Evolutionary conservation across 2,888 invertebrate species (phyloP), one percentile per base, ranked within the genome.

Genomic region (Epinotia brunnichana): DNA sequence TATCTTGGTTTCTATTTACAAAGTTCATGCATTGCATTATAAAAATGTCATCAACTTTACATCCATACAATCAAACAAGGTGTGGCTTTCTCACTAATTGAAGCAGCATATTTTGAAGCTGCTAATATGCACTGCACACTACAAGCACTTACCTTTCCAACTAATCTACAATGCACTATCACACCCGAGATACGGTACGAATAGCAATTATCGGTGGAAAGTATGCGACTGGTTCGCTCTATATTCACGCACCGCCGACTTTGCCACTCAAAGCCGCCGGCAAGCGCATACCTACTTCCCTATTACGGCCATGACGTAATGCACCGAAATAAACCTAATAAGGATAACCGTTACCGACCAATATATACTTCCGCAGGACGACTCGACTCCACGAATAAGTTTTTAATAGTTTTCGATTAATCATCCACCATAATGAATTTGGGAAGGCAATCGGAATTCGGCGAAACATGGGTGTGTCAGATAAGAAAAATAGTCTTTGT

Each of bases 261-360:
- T 5, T 77, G 76, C 74, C 77, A 41, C 53, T 64, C 35, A 9
- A 71, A 77, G 74, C 69, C 53, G 54, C 75, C 74, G 75, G 75
- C 60, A 62, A 82, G 83, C 76, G 75, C 72, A 73, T 74, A 77
- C 72, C 71, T 77, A 74, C 67, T 80, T 81, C 84, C 81, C 80
- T 76, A 80, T 78, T 80, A 79, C 79, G 81, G 82, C 82, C 88
- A 89, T 93, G 93, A 93, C 93, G 93, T 93, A 93, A 93, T 93
- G 88, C 80, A 88, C 91, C 88, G 92, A 92, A 93, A 92, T 93
- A 92, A 91, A 91, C 90, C 87, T 84, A 90, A 85, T 88, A 91
- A 81, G 91, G 90, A 88, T 88, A 88, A 87, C 83, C 79, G 78
- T 78, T 76, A 74, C 53, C 70, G 74, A 74, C 79, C 77, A 83